Evolutionary conservation across 2,888 invertebrate species (phyloP), one percentile per base, ranked within the genome.

Genomic region (Lysandra coridon): DNA sequence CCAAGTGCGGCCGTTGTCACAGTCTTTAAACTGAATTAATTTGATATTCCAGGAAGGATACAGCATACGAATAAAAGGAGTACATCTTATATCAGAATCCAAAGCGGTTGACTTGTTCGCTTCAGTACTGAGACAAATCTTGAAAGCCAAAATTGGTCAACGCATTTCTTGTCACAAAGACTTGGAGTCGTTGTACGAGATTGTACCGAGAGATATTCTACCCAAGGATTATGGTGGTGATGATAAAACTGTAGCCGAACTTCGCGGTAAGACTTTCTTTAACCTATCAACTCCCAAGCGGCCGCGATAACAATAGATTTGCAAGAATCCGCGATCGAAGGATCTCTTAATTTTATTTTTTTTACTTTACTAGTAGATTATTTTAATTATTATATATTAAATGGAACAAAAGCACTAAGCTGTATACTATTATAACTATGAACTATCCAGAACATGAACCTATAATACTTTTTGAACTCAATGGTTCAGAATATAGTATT

Each of bases 1-100:
- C 7, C 1, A 44, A 44, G 44, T 44, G 2, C 2, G 49, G 49
- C 49, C 10, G 49, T 49, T 49, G 2, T 49, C 23, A 30, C 62
- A 3, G 10, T 64, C 7, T 44, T 44, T 44, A 44, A 7, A 7
- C 40, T 40, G 44, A 14, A 53, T 53, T 53, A 4, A 53, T 57
- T 17, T 57, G 53, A 57, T 40, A 7, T 78, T 64, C 4, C 37
- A 78, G 78, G 78, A 78, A 17, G 78, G 78, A n/a, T 78, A 23
- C 44, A 78, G 78, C n/a, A 62, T 37, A 30, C 62, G 78, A 40
- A 37, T 78, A n/a, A 78, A 78, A 78, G 64, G 62, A 30, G 44
- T 78, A 62, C 62, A 78, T 7, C n/a, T 78, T 4, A 44, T 78
- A 78, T 62, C 64, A 60, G 78, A 78, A n/a, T 78, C 78, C 2